These are phyloP conservation scores for Gallinago solitaria DNA, from an alignment of 2,797 vertebrate species.

Conservation along the genomic window DNA sequence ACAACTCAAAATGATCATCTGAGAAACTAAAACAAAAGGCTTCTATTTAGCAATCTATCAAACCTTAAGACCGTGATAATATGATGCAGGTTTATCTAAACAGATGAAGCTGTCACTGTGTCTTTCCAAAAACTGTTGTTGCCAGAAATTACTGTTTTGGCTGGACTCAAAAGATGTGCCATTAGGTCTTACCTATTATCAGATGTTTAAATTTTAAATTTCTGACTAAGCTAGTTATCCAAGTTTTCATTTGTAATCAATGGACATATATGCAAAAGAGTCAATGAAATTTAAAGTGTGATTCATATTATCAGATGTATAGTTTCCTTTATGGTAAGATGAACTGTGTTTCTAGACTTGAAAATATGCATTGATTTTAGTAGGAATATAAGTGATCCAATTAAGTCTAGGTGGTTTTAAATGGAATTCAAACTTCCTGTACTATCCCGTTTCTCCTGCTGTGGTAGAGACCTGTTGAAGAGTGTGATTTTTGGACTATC, in stretches of 20 bases:
- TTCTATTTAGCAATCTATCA: not conserved
- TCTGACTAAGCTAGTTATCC: not conserved
- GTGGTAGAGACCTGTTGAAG: not conserved
- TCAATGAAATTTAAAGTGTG: not conserved
- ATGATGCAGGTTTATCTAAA: not conserved
- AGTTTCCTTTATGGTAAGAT: not conserved
- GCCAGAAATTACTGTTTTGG: not conserved
- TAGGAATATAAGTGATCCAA: not conserved
- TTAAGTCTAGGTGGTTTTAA: not conserved
- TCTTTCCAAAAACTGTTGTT: not conserved
- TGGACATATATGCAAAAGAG: not conserved
- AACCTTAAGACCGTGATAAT: not conserved
- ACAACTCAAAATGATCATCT: not conserved
- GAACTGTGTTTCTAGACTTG: not conserved
- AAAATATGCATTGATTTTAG: not conserved
- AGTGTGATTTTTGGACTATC: not conserved
- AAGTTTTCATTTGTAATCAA: not conserved
- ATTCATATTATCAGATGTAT: not conserved
- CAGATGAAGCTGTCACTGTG: not conserved
- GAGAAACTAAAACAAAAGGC: not conserved
- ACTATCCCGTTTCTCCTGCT: not conserved
- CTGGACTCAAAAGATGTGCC: not conserved
- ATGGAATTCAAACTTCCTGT: not conserved
- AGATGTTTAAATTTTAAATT: not conserved
- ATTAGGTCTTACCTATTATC: not conserved